phyloP scores from a whole-genome alignment of 2,797 vertebrate species.

The Yasuhikotakia modesta region DNA sequence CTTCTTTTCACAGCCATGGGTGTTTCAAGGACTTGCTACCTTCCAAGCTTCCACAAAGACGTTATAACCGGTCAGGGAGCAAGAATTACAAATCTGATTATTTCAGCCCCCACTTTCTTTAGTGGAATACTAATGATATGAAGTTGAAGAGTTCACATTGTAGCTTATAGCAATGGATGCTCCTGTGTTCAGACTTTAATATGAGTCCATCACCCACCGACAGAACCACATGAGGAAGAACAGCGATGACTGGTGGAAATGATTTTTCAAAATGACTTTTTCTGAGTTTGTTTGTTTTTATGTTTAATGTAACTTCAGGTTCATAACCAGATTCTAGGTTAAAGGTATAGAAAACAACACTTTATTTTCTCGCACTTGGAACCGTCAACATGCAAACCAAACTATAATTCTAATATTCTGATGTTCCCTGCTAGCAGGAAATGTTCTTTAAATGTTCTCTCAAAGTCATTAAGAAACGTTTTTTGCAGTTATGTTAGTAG shows the following conservation, averaged over 20 bases:
- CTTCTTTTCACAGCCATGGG: constrained; percentile 58
- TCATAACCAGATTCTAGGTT: too few relatives aligned
- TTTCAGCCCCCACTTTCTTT: constrained; percentile 6
- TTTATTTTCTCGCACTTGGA: too few relatives aligned
- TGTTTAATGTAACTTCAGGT: too few relatives aligned
- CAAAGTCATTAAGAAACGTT: too few relatives aligned
- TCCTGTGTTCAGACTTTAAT: neutral
- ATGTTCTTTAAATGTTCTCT: too few relatives aligned
- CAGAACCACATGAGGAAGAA: neutral
- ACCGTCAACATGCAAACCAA: too few relatives aligned
- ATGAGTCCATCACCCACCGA: neutral
- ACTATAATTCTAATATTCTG: too few relatives aligned
- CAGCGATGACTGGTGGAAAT: neutral
- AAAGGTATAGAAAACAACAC: too few relatives aligned
- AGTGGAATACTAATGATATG: constrained; percentile 28
- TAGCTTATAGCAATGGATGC: constrained; percentile 2
- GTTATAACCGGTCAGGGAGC: constrained; percentile 23
- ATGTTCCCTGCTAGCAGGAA: too few relatives aligned
- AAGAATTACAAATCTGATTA: constrained; percentile 45
- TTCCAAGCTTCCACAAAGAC: constrained; percentile 36
- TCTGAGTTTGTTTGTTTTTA: too few relatives aligned
- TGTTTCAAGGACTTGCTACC: constrained; percentile 52
- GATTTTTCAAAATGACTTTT: too few relatives aligned
- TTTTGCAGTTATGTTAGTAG: too few relatives aligned
- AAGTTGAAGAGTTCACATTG: neutral